Percentiles rank a stretch among this genome's conserved stretches.
Evolutionary conservation across 2,797 vertebrate species (phyloP).

Genomic region (Petrocephalus sullivani): DNA sequence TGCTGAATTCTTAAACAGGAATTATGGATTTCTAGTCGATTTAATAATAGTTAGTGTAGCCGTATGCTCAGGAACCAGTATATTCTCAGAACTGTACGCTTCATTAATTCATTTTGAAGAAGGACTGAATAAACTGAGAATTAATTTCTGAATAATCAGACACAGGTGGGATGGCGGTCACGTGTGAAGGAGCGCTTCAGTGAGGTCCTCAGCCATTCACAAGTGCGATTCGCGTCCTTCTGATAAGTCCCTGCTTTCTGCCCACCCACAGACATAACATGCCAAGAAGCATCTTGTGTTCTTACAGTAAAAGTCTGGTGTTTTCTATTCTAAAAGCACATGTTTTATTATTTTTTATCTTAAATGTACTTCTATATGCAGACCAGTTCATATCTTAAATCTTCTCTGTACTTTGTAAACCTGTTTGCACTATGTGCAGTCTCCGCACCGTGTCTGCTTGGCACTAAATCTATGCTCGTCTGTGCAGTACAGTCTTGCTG

Average conservation of each 20-base stretch:
- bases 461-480: not conserved
- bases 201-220: not conserved
- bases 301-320: not conserved
- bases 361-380: not conserved
- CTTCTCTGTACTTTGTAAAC: not conserved
- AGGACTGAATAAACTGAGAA: not conserved
- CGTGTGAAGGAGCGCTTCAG: not conserved
- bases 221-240: not conserved
- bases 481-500: not conserved
- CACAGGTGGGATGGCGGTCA: not conserved
- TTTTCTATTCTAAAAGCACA: not conserved
- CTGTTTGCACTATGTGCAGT: not conserved
- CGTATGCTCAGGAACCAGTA: not conserved
- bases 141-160: not conserved
- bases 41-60: not conserved
- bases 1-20: constrained; percentile 7
- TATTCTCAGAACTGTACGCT: not conserved
- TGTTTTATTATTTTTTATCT: not conserved
- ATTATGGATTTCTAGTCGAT: not conserved
- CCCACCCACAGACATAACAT: not conserved
- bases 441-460: not conserved
- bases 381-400: no score
- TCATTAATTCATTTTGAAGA: not conserved
- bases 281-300: no score
- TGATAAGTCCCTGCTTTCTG: not conserved